Evolutionary conservation across 1,140 invertebrate species (phyloP).

Genomic region (Musca domestica): DNA sequence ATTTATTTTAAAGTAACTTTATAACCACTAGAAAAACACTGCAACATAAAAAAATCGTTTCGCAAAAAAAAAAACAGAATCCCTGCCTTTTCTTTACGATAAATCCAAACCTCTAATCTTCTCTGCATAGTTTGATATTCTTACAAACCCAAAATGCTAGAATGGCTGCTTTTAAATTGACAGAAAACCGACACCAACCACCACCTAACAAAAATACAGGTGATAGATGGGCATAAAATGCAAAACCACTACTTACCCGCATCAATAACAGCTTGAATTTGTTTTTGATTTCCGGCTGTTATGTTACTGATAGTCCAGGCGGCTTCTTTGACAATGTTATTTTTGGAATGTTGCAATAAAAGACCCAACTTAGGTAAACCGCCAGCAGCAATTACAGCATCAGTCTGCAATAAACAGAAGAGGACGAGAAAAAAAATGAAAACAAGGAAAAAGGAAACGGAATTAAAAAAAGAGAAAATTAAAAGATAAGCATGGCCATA

Average conservation of each 20-base stretch:
- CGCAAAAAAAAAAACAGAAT: too few species aligned
- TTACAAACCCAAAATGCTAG: neutral
- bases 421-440: neutral
- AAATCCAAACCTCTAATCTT: neutral
- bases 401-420: constrained; percentile 68
- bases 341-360: constrained; percentile 73
- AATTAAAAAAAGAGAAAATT: constrained; percentile 4
- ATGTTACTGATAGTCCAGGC: constrained; percentile 99
- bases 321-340: constrained; percentile 83
- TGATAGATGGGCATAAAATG: neutral
- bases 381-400: constrained; percentile 79
- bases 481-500: constrained; percentile 1
- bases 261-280: constrained; percentile 93
- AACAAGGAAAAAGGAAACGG: constrained; percentile 5
- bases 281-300: constrained; percentile 90
- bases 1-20: too few species aligned
- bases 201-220: neutral
- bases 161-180: neutral
- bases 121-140: neutral
- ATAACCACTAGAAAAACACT: too few species aligned
- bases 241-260: constrained; percentile 57
- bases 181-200: neutral
- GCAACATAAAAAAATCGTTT: too few species aligned
- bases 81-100: too few species aligned
- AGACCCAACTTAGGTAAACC: constrained; percentile 70